Conservation (phyloP, 2,113 vertebrate species). For the Pangasianodon hypophthalmus region DNA sequence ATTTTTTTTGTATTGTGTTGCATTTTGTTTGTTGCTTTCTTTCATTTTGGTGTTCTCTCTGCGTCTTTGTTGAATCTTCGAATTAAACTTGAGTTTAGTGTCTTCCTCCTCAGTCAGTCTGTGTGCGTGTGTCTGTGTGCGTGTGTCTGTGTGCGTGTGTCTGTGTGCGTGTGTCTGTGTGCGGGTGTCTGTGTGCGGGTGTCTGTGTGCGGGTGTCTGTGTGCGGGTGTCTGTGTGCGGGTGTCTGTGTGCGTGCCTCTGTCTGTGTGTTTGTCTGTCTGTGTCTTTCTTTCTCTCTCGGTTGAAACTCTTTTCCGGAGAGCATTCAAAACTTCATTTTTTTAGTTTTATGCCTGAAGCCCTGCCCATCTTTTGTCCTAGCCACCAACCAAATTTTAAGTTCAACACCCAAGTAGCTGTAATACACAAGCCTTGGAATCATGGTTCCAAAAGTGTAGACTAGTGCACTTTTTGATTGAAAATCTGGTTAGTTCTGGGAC, state of each 20-base stretch:
- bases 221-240: constrained; percentile 18
- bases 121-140: constrained; percentile 24
- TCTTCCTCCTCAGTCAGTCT: constrained; percentile 1
- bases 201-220: constrained; percentile 12
- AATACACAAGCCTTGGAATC: constrained; percentile 1
- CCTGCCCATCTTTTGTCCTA: not conserved
- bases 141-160: not conserved
- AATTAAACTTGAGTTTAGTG: constrained; percentile 60
- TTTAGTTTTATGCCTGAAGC: constrained; percentile 7
- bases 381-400: not conserved
- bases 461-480: constrained; percentile 1
- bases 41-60: constrained; percentile 59
- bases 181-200: not conserved
- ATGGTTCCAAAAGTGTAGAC: constrained; percentile 8
- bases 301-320: not conserved
- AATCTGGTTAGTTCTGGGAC: constrained; percentile 18
- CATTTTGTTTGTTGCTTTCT: constrained; percentile 43
- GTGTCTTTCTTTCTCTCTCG: not conserved
- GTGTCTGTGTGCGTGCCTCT: not conserved
- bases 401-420: not conserved
- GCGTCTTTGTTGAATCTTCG: constrained; percentile 59
- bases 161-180: not conserved
- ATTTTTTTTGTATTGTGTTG: constrained; percentile 43
- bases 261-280: not conserved
- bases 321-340: not conserved